A percentile compares a stretch with the other conserved stretches of the same genome.
These are phyloP conservation scores for Drosophila diplacantha DNA, from an alignment of 2,888 invertebrate genomes.

Conservation along the genomic window DNA sequence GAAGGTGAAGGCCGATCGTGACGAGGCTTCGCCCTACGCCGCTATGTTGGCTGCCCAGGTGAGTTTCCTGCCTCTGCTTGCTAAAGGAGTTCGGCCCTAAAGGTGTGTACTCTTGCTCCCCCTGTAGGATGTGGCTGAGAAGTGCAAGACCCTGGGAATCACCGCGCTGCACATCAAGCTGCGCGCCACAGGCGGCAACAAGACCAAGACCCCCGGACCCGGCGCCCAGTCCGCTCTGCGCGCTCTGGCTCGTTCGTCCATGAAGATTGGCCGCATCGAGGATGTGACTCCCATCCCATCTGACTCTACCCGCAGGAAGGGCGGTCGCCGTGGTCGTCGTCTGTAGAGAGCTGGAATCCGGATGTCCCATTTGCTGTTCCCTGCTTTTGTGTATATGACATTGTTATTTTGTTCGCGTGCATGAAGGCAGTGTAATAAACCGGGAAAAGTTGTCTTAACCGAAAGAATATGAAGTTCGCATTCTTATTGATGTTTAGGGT, in stretches of 20 bases:
- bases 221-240: constrained; percentile 98
- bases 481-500: background rate
- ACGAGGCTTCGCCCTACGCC: no score
- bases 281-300: constrained; percentile 99
- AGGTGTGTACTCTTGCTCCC: background rate
- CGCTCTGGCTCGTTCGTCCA: constrained; percentile 97
- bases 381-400: constrained; percentile 32
- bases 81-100: background rate
- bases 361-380: constrained; percentile 3
- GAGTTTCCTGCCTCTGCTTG: constrained; percentile 49
- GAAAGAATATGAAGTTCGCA: background rate
- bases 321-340: constrained; percentile 99
- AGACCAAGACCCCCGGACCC: constrained; percentile 98
- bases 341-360: constrained; percentile 82
- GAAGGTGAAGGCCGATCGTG: no score
- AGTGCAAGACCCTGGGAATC: constrained; percentile 97
- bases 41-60: no score
- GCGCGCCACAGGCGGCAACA: constrained; percentile 98
- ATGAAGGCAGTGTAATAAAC: constrained; percentile 35
- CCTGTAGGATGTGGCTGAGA: constrained; percentile 97
- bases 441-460: constrained; percentile 24
- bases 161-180: constrained; percentile 99
- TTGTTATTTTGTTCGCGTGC: constrained; percentile 22
- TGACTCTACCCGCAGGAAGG: constrained; percentile 99
- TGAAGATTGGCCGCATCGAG: constrained; percentile 99